Evolutionary conservation across 2,113 vertebrate species (phyloP).

Genomic region (Rousettus leschenaultii): DNA sequence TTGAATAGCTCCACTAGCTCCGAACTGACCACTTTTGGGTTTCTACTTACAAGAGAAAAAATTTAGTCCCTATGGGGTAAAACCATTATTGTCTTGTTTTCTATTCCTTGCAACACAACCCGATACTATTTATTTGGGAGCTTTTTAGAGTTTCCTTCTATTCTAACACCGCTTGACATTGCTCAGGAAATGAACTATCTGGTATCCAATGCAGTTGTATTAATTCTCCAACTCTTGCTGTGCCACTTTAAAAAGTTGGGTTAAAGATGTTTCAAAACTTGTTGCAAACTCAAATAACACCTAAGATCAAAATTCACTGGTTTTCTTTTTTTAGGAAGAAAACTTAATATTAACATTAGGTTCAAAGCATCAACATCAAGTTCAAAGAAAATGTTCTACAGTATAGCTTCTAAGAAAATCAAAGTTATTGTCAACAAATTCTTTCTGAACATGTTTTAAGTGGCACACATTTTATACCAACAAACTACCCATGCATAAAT

Average conservation of each 20-base stretch:
- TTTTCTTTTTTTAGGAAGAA: not conserved
- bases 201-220: not conserved
- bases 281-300: not conserved
- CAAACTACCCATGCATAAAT: not conserved
- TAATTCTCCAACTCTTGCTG: not conserved
- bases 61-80: not conserved
- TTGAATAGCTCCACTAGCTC: not conserved
- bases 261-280: constrained; percentile 21
- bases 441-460: constrained; percentile 9
- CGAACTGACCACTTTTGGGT: not conserved
- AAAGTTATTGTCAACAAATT: constrained; percentile 42
- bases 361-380: constrained; percentile 1
- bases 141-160: not conserved
- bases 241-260: not conserved
- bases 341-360: not conserved
- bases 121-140: not conserved
- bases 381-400: constrained; percentile 44
- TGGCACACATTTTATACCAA: not conserved
- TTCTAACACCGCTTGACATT: not conserved
- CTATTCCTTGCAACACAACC: not conserved
- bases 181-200: not conserved
- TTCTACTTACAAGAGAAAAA: not conserved
- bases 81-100: not conserved
- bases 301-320: constrained; percentile 13
- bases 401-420: constrained; percentile 44